Evolutionary conservation across 2,113 vertebrate genomes (phyloP).

Genomic region (Pycnonotus jocosus): DNA sequence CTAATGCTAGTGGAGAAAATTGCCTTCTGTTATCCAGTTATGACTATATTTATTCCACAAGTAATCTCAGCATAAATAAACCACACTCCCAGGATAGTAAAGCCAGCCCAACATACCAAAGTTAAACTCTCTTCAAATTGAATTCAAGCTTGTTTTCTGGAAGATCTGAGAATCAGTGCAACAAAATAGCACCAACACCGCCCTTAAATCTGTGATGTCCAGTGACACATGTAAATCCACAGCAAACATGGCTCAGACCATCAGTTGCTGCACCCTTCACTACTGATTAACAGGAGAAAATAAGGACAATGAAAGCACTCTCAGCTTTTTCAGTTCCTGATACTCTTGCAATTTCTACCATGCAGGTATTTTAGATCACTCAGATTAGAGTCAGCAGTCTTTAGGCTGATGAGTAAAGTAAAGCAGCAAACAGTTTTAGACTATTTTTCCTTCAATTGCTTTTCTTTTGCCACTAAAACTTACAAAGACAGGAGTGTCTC

Average conservation of each 20-base stretch:
- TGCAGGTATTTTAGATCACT: not conserved
- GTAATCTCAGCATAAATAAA: not conserved
- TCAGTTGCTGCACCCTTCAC: not conserved
- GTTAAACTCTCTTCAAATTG: not conserved
- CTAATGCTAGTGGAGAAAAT: not conserved
- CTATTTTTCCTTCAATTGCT: not conserved
- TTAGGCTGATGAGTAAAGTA: not conserved
- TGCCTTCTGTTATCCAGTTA: not conserved
- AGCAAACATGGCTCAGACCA: not conserved
- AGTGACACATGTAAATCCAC: not conserved
- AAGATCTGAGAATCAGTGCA: not conserved
- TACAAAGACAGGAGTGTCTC: not conserved
- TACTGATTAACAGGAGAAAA: not conserved
- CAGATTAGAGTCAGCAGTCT: not conserved
- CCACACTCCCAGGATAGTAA: rapidly evolving
- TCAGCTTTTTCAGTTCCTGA: not conserved
- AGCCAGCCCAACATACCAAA: not conserved
- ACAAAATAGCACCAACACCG: not conserved
- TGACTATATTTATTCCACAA: not conserved
- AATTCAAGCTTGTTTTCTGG: not conserved
- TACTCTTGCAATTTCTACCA: not conserved
- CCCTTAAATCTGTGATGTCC: not conserved
- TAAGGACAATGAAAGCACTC: not conserved
- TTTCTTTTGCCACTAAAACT: not conserved
- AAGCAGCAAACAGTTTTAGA: not conserved